Base-by-base conservation (phyloP, 2,797 vertebrate species). In the Myotis myotis region DNA sequence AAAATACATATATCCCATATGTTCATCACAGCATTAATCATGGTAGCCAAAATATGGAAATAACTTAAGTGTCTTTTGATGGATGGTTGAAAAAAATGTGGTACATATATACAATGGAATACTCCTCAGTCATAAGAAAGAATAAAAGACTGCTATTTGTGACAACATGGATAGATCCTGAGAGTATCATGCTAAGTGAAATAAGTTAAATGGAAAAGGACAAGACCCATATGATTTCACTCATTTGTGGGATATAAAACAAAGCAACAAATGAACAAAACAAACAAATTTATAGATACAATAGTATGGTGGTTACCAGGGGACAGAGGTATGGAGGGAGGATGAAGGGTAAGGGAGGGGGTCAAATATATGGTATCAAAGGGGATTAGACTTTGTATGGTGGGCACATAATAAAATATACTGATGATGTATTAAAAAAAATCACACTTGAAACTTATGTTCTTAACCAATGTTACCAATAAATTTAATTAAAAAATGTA, bases 311-410 rank as follows among this genome's bases (percentile, higher is more conserved):
- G 17, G 19, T 44, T 80, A 80, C 53, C 23, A 23, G 38, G 60
- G 28, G 60, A 3, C 30, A 47, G 41, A 12, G 80, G 20, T 57
- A 22, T 12, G 11, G 28, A 64, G 30, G 13, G 41, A 33, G 8
- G 4, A 33, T 49, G 60, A 66, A 33, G 4, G 20, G 8, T 47
- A 66, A 82, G 47, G 17, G 0, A 0, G 12, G 6, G 1, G 12
- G 11, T n/a, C 57, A 62, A 30, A 64, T 44, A 22, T 22, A 47
- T n/a, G 41, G 28, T 64, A 20, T 64, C 15, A 44, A 60, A 33
- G 41, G 7, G 60, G 55, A 33, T n/a, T 47, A 64, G 30, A 64
- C 41, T 82, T 33, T 47, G 60, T 19, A 5, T 25, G 12, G 20
- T 33, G 30, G 49, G 44, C 12, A 47, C 20, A 49, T 19, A 25